Evolutionary conservation across 1,140 invertebrate species (phyloP).

Genomic region (Drosophila gunungcola): DNA sequence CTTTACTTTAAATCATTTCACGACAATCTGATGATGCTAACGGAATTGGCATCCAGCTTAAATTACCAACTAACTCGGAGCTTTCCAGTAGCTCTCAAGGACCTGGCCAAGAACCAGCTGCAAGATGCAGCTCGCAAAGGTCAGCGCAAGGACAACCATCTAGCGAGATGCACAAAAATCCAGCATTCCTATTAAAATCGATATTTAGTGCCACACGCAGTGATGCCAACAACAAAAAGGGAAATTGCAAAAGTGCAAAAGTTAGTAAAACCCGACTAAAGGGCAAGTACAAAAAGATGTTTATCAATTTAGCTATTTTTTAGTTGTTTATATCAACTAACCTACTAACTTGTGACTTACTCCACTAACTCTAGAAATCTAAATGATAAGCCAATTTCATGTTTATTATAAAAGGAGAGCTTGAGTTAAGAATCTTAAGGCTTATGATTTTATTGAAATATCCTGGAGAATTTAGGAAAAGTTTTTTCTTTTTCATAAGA

Average conservation of each 20-base stretch:
- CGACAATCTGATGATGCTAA: background rate
- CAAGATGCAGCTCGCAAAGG: slow-evolving; percentile 57
- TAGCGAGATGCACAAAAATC: slow-evolving; percentile 67
- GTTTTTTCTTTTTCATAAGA: too few relatives aligned
- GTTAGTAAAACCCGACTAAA: background rate
- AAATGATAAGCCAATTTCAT: too few relatives aligned
- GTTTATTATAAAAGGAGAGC: too few relatives aligned
- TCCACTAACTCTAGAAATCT: too few relatives aligned
- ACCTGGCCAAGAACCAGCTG: slow-evolving; percentile 17
- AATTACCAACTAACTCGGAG: slow-evolving; percentile 16
- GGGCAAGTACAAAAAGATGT: too few relatives aligned
- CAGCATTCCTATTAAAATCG: slow-evolving; percentile 71
- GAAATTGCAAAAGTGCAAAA: too few relatives aligned
- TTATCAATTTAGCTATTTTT: background rate
- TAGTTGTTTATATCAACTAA: too few relatives aligned
- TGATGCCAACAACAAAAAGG: slow-evolving; percentile 37
- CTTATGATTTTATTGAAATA: background rate
- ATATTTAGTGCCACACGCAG: slow-evolving; percentile 57
- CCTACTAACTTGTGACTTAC: too few relatives aligned
- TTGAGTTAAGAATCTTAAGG: too few relatives aligned
- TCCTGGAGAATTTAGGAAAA: too few relatives aligned
- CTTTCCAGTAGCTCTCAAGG: slow-evolving; percentile 33
- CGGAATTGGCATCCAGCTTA: slow-evolving; percentile 2
- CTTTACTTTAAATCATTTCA: too few relatives aligned
- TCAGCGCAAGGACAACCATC: slow-evolving; percentile 69